Evolutionary conservation across 2,888 invertebrate genomes (phyloP).

Genomic region (Himalopsyche japonica): DNA sequence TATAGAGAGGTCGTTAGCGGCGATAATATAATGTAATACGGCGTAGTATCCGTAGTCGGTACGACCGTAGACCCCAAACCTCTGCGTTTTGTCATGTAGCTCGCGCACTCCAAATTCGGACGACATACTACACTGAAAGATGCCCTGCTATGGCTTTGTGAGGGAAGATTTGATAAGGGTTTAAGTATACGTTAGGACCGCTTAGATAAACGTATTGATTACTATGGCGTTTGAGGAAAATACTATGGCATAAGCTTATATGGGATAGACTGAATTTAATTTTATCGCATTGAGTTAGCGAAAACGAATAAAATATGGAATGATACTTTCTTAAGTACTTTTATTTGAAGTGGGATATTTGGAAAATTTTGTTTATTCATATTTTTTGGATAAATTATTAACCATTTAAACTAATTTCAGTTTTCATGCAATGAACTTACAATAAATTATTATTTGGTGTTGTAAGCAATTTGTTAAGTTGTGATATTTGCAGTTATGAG

Average conservation of each 20-base stretch:
- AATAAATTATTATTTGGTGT: too few relatives aligned
- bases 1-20: constrained; percentile 15
- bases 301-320: too few relatives aligned
- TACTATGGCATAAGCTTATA: neutral
- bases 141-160: neutral
- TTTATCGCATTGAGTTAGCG: neutral
- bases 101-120: neutral
- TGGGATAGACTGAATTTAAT: neutral
- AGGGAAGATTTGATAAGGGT: neutral
- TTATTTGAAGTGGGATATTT: too few relatives aligned
- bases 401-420: too few relatives aligned
- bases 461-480: too few relatives aligned
- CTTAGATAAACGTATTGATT: neutral
- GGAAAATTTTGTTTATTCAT: too few relatives aligned
- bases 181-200: neutral
- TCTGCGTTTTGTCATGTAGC: neutral
- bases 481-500: too few relatives aligned
- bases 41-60: neutral
- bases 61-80: neutral
- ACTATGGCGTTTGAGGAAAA: neutral
- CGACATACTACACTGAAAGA: neutral
- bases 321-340: too few relatives aligned
- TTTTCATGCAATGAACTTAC: too few relatives aligned
- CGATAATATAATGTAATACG: neutral
- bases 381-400: too few relatives aligned